Evolutionary conservation across 2,888 invertebrate genomes (phyloP), one percentile per base, ranked within the genome.

Genomic region (Drosophila meridiana): DNA sequence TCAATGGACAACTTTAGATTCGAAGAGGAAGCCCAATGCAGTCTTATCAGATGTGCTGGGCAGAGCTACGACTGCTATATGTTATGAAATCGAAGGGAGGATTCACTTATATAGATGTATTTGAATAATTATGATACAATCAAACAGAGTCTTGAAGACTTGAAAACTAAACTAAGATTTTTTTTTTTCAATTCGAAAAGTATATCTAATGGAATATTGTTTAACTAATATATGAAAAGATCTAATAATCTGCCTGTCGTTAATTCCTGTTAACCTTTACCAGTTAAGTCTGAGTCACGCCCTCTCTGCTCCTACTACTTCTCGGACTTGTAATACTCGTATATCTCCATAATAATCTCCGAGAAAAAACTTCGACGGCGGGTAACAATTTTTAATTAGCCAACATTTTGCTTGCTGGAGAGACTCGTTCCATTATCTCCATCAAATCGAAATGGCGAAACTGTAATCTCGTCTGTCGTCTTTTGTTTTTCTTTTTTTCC

Each of bases 1-100:
- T 96, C 91, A 77, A 7, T 13, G 36, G 34, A 50, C 5, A 30
- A 13, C 40, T 30, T 0, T 42, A 56, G 30, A 45, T 13, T 11
- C 9, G 20, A 48, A 36, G 43, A 11, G 8, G 1, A 6, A 20
- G 6, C 13, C 8, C 6, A n/a, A n/a, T 9, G 55, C 5, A 56
- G 40, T 32, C 1, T 14, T 14, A 43, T 4, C 4, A 8, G 1
- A 32, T 13, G 7, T 34, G 9, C 43, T 30, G 5, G 1, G 8
- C 20, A 58, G 4, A 8, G 13, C 13, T 20, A 8, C 4, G 7
- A 32, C 56, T 7, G 14, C 14, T 28, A 28, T 9, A 28, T 3
- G 28, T 14, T n/a, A 14, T 8, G 9, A 11, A 3, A 20, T n/a
- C 30, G 14, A 13, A 13, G 20, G 57, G 43, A 20, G n/a, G 6